Base-by-base conservation (phyloP, 1,140 invertebrate species). In the Ceratoteleas bidentatus region DNA sequence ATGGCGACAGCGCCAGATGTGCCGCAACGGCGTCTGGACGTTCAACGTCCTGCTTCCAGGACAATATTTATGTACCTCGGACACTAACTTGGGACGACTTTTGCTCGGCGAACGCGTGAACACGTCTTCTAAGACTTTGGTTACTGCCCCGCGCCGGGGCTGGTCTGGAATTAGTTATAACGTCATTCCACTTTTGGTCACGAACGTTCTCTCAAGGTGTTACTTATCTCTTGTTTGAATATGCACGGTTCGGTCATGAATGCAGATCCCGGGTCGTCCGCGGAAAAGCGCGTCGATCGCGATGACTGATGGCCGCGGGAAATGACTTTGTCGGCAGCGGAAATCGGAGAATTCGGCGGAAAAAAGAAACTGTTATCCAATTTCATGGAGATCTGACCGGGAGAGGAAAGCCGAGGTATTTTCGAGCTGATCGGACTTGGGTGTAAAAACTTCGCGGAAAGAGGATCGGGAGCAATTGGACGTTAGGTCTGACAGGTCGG, bases 21-120 rank as follows among this genome's bases (percentile, higher is more conserved):
- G 77, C 82, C 54, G 73, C 73, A 80, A 77, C 72, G 73, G 57
- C 58, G 76, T 76, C 77, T 80, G 84, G 85, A 88, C 86, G 86
- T 85, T 87, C 64, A 89, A 83, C 87, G 88, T 88, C 87, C 88
- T 72, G 77, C 82, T 76, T 80, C 72, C 49, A 70, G 64, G 62
- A 74, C 64, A 75, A 84, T 84, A 78, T 84, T 84, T 84, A 84
- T 84, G 77, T 81, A 81, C 82, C 69, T 81, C 70, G 77, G 82
- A 84, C 82, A 72, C 77, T 80, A 81, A 84, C 82, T 84, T 68
- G 73, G 64, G 65, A 64, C 62, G 80, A 83, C 81, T 78, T 78
- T 78, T 77, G 73, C 68, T 45, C 34, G 34, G 60, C 50, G 61
- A 47, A 77, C 60, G 68, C 54, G 80, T 52, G 74, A 69, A 77